A percentile compares a stretch with the other conserved stretches of the same genome.
phyloP scores from a whole-genome alignment of 2,888 invertebrate species.

The Athetis lepigone region DNA sequence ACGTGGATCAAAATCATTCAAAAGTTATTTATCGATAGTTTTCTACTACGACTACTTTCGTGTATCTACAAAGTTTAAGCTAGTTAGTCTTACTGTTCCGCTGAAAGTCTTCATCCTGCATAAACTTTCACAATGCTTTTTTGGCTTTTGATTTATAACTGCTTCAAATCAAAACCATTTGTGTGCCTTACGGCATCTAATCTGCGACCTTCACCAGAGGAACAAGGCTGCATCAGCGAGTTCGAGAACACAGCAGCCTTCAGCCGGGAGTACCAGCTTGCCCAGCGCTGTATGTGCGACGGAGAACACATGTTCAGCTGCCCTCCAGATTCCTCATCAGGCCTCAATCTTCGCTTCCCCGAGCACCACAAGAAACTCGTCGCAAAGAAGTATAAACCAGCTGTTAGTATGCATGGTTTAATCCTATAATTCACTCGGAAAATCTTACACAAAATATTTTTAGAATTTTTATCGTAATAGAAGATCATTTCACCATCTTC shows the following conservation, averaged over 20 bases:
- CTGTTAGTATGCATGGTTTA: slow-evolving; percentile 74
- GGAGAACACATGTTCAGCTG: slow-evolving; percentile 99
- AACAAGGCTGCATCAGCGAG: slow-evolving; percentile 96
- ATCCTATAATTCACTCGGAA: slow-evolving; percentile 30
- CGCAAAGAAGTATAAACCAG: slow-evolving; percentile 94
- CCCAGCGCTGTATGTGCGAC: slow-evolving; percentile 99
- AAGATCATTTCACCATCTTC: slow-evolving; percentile 31
- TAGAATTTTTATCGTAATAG: slow-evolving; percentile 36
- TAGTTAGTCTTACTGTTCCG: no score
- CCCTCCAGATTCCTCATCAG: slow-evolving; percentile 89
- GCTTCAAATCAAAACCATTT: background rate
- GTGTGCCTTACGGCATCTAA: slow-evolving; percentile 34
- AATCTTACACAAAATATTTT: slow-evolving; percentile 45
- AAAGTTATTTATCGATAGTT: no score
- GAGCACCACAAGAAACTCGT: slow-evolving; percentile 93
- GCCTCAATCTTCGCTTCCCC: slow-evolving; percentile 92
- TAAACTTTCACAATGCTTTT: no score
- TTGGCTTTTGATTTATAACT: no score
- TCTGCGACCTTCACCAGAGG: slow-evolving; percentile 85
- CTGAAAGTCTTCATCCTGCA: no score
- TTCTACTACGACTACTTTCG: no score
- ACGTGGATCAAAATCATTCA: no score
- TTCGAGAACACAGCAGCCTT: slow-evolving; percentile 99
- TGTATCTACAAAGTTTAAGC: no score
- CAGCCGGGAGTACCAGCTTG: slow-evolving; percentile 97